A percentile compares a stretch with the other conserved stretches of the same genome.
These are phyloP conservation scores for Poicephalus meyeri DNA, from an alignment of 2,113 vertebrate species.

Conservation along the genomic window DNA sequence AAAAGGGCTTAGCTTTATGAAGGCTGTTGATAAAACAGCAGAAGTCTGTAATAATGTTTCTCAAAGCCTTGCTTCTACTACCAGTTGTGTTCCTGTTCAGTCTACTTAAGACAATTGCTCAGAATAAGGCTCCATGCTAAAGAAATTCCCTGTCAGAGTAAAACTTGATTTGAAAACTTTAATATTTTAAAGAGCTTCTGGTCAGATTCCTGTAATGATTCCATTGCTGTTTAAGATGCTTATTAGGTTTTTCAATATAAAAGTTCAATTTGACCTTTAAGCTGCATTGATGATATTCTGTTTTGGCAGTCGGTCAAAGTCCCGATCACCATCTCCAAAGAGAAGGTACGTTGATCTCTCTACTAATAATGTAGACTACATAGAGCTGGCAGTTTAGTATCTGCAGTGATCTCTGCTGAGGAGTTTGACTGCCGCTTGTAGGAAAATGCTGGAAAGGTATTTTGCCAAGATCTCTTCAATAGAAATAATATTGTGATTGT, in stretches of 20 bases:
- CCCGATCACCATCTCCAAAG: constrained; percentile 84
- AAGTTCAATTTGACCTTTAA: not conserved
- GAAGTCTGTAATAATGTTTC: not conserved
- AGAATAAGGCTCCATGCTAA: not conserved
- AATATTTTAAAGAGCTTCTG: not conserved
- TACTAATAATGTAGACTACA: not conserved
- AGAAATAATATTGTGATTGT: not conserved
- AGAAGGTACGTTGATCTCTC: constrained; percentile 79
- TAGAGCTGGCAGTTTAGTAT: not conserved
- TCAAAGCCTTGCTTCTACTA: not conserved
- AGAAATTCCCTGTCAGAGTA: not conserved
- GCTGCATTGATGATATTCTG: constrained; percentile 29
- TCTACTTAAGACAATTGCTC: not conserved
- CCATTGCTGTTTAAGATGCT: not conserved
- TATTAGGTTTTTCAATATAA: not conserved
- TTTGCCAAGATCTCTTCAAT: not conserved
- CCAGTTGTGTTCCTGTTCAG: not conserved
- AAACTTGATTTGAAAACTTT: not conserved
- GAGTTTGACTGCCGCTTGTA: not conserved
- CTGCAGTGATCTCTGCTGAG: not conserved
- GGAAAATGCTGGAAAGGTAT: not conserved
- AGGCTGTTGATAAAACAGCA: not conserved
- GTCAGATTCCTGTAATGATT: not conserved
- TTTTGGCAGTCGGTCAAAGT: constrained; percentile 83
- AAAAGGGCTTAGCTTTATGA: not conserved